phyloP scores from a whole-genome alignment of 1,140 invertebrate genomes.

The Bemisia tabaci region DNA sequence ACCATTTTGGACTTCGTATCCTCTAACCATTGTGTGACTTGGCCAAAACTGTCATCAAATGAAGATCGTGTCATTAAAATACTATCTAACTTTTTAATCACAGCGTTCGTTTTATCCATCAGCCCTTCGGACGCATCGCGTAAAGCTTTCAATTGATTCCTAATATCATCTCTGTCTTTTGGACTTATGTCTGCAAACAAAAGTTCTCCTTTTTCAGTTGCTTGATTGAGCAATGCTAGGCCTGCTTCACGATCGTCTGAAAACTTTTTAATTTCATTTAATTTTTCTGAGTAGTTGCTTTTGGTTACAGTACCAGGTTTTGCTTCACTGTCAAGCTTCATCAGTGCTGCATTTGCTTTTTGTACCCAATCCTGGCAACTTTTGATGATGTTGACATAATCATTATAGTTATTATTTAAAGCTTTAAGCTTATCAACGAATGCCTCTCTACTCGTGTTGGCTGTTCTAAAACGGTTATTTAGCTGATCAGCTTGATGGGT shows the following conservation, averaged over 20 bases:
- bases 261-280: constrained; percentile 59
- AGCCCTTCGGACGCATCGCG: constrained; percentile 70
- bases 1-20: constrained; percentile 55
- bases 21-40: constrained; percentile 61
- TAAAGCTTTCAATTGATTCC: constrained; percentile 63
- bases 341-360: constrained; percentile 54
- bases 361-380: constrained; percentile 66
- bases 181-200: constrained; percentile 74
- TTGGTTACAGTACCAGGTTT: constrained; percentile 45
- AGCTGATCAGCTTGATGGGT: constrained; percentile 5
- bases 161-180: constrained; percentile 68
- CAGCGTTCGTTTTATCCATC: constrained; percentile 65
- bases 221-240: constrained; percentile 58
- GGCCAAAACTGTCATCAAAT: constrained; percentile 75
- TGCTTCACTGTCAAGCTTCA: constrained; percentile 48
- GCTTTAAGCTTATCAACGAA: constrained; percentile 15
- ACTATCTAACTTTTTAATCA: constrained; percentile 73
- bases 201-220: constrained; percentile 72
- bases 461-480: neutral
- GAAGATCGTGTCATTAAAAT: constrained; percentile 74
- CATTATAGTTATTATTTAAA: constrained; percentile 21
- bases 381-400: constrained; percentile 48
- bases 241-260: constrained; percentile 62
- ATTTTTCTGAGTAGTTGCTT: constrained; percentile 43
- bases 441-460: constrained; percentile 6